Conservation (phyloP, 2,113 vertebrate genomes). For the Serilophus lunatus region DNA sequence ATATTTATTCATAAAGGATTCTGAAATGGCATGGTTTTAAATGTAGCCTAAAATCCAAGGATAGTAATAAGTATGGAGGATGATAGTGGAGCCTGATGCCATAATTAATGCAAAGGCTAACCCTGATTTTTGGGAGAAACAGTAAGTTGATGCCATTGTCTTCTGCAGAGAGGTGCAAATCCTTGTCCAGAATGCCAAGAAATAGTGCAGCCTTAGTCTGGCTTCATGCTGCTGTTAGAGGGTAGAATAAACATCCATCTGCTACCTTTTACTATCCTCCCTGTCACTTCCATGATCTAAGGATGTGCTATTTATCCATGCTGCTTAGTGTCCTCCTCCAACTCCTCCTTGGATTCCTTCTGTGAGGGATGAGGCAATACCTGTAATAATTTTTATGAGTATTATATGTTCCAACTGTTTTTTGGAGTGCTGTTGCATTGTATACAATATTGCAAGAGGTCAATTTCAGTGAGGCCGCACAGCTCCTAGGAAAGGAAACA, state of each 20-base stretch:
- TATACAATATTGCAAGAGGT: background rate
- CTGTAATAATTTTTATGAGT: slow-evolving; percentile 18
- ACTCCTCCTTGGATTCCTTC: background rate
- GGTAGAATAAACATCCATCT: slow-evolving; percentile 21
- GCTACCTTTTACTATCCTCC: background rate
- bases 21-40: slow-evolving; percentile 49
- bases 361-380: background rate
- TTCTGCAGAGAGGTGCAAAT: background rate
- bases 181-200: background rate
- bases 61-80: slow-evolving; percentile 33
- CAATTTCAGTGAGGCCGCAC: background rate
- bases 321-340: slow-evolving; percentile 19
- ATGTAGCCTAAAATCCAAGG: slow-evolving; percentile 48
- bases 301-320: slow-evolving; percentile 1
- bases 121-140: slow-evolving; percentile 22
- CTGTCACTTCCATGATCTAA: background rate
- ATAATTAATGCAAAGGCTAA: slow-evolving; percentile 52
- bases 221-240: background rate
- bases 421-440: background rate
- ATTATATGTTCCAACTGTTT: slow-evolving; percentile 2
- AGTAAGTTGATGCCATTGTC: slow-evolving; percentile 2
- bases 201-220: background rate
- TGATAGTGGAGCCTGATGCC: slow-evolving; percentile 10
- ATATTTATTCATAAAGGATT: slow-evolving; percentile 60
- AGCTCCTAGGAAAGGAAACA: background rate